Evolutionary conservation across 2,888 invertebrate genomes (phyloP), one percentile per base, ranked within the genome.

Genomic region (Aspidapion aeneum): DNA sequence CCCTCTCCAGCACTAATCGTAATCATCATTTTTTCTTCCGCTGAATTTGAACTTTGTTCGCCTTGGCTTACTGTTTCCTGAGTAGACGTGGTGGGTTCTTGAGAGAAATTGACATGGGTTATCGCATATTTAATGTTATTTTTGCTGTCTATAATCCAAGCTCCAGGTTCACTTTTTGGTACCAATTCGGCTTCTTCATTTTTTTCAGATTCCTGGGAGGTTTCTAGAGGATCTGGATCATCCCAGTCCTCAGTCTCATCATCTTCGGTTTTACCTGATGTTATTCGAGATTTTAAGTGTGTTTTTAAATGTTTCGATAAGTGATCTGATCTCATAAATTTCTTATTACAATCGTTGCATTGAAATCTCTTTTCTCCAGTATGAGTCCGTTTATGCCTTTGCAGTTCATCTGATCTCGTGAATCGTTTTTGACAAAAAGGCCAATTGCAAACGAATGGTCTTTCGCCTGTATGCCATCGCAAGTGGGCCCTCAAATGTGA

Each of bases 391-490:
- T 78, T 96, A 95, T 2, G 97, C 96, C 63, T 96, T 85, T 68
- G 94, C 83, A 79, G 96, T 96, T 62, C 97, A 83, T 75, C 93
- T 89, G 63, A 93, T 77, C 79, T 90, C 85, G 74, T 89, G 87
- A 1, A 88, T 86, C 91, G 86, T 81, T 97, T 97, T 16, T 95
- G 96, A 79, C 97, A 97, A 80, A 94, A 96, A 65, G 95, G 83
- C 97, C 96, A 97, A 72, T 90, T 93, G 78, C 97, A 97, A 0
- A 94, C 90, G 79, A 97, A 97, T 0, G 98, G 97, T 61, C 98
- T 82, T 78, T 98, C 98, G 1, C 96, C 91, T 0, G 95, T 94
- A 76, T 98, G 98, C 98, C 98, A 95, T 57, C 75, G 68, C 49
- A 75, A 58, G 62, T 74, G 74, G 0, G 75, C 75, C 51, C 75